A percentile compares a stretch with the other conserved stretches of the same genome.
Conservation (phyloP, 2,888 invertebrate species). For the Lasioglossum pauxillum region DNA sequence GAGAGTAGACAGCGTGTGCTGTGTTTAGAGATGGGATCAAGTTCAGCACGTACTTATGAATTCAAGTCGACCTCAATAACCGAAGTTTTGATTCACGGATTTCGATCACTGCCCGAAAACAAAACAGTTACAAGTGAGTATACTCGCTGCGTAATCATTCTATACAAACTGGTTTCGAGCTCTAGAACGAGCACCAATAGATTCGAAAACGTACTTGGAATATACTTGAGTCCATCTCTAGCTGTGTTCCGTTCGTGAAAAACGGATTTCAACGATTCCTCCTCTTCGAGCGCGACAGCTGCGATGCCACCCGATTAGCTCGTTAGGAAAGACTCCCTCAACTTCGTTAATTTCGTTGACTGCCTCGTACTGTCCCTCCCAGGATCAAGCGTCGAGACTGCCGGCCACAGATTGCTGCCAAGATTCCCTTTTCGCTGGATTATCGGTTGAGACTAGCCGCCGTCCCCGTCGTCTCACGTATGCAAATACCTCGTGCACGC, state of each 20-base stretch:
- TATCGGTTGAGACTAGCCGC: not conserved
- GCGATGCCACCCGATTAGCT: not conserved
- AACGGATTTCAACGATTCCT: not conserved
- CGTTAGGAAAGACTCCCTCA: not conserved
- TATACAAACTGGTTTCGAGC: too few species aligned
- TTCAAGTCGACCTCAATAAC: too few species aligned
- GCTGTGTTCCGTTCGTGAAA: not conserved
- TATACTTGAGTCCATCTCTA: not conserved
- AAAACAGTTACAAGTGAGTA: not conserved
- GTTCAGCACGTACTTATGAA: not conserved
- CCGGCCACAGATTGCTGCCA: not conserved
- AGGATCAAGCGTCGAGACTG: not conserved
- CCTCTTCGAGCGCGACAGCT: not conserved
- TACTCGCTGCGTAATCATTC: too few species aligned
- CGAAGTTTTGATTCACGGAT: too few species aligned
- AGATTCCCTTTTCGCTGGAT: not conserved
- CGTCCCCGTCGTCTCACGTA: constrained; percentile 1
- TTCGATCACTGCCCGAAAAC: not conserved
- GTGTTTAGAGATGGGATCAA: not conserved
- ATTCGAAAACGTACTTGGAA: too few species aligned
- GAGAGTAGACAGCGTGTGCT: not conserved
- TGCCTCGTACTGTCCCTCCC: not conserved
- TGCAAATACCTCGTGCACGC: not conserved
- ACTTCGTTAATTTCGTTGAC: not conserved
- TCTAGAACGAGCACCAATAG: not conserved